Evolutionary conservation across 2,797 vertebrate genomes (phyloP), one percentile per base, ranked within the genome.

Genomic region (Borostomias antarcticus): DNA sequence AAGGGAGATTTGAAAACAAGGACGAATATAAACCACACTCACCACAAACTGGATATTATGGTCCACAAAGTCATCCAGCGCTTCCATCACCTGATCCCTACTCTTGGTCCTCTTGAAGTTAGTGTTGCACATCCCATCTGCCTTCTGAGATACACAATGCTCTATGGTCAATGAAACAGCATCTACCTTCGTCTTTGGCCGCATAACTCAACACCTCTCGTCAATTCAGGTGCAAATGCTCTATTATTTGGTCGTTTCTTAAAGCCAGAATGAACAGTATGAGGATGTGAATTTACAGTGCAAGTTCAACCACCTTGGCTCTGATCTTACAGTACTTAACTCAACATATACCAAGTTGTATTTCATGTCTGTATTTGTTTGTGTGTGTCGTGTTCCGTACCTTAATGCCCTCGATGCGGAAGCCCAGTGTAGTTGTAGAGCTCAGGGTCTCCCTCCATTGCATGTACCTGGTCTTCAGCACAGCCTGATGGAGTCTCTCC

Each of bases 391-490:
- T 40, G 33, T 7, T n/a, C 15, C 74, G 82, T 62, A 95, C 95
- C 89, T 89, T 93, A 75, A 94, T 87, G 61, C 95, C 95, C 75
- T 96, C 95, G 0, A 96, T 94, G 21, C 95, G 93, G 85, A 96
- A 96, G 8, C 95, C 95, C 50, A 95, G 86, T 0, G 89, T 89
- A 21, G 92, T 88, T 0, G 94, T 95, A 7, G 95, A 96, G 79
- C 94, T 96, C 68, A 94, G 84, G 0, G 90, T 93, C 81, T 96
- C 95, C 58, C 95, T 89, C 95, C 94, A 95, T 80, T 95, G 95
- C 95, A 95, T 96, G 88, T 96, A 95, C 64, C 94, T 92, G 10
- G 91, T 93, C 80, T 96, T 96, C 58, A 95, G 90, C 58, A 96
- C 87, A 0, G 91, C 94, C 28, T 88, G 87, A 83, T 92, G 91